These are phyloP conservation scores for Pararge aegeria DNA, from an alignment of 1,140 invertebrate species.

Conservation along the genomic window DNA sequence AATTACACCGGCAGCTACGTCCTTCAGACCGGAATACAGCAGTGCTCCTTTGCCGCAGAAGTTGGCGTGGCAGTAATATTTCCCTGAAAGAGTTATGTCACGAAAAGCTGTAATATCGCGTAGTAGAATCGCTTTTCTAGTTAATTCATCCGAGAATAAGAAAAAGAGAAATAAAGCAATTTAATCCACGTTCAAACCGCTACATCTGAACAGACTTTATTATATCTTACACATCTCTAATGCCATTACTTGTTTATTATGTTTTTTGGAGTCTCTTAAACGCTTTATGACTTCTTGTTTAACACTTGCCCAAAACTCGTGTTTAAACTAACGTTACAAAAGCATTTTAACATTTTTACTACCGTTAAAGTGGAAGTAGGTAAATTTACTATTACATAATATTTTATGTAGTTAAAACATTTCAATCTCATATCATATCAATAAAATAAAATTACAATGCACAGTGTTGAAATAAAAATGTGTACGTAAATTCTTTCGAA, in stretches of 20 bases:
- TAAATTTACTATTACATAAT: neutral
- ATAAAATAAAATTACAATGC: constrained; percentile 4
- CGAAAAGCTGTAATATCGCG: too few relatives aligned
- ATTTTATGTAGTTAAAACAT: neutral
- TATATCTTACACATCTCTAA: neutral
- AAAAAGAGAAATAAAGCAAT: too few relatives aligned
- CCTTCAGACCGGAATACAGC: too few relatives aligned
- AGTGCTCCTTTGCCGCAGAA: too few relatives aligned
- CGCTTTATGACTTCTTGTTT: neutral
- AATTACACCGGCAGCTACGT: too few relatives aligned
- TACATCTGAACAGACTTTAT: neutral
- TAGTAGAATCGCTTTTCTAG: too few relatives aligned
- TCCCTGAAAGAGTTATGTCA: too few relatives aligned
- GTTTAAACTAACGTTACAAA: neutral
- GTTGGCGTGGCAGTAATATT: too few relatives aligned
- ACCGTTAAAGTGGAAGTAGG: neutral
- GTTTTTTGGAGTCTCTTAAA: neutral
- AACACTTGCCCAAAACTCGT: neutral
- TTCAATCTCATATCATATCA: neutral
- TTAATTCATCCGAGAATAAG: too few relatives aligned
- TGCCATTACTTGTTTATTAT: neutral
- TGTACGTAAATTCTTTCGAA: constrained; percentile 1
- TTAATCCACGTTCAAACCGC: neutral
- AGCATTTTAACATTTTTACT: neutral
- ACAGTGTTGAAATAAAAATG: neutral